Percentiles rank a stretch among this genome's conserved stretches.
Evolutionary conservation across 2,113 vertebrate genomes (phyloP).

Genomic region (Calonectris borealis): DNA sequence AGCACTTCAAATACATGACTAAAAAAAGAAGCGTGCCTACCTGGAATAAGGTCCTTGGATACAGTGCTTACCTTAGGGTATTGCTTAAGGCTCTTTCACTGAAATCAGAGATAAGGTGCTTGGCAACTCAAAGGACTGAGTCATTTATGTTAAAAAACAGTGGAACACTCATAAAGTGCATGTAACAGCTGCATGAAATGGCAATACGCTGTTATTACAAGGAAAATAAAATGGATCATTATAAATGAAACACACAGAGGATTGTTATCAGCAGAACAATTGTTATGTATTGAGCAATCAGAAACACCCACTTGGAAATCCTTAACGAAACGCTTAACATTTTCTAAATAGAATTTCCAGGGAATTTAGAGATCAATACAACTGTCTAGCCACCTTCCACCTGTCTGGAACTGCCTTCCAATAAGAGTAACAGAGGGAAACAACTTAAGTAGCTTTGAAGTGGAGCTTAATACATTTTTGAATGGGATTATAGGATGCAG

Average conservation of each 20-base stretch:
- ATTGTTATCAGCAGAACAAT: conserved; percentile 51
- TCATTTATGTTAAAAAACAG: neutral
- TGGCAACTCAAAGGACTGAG: neutral
- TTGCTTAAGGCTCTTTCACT: neutral
- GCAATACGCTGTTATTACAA: conserved; percentile 22
- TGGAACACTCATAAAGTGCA: conserved; percentile 9
- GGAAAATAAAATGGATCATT: conserved; percentile 51
- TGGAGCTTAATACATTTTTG: conserved; percentile 31
- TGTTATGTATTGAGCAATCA: conserved; percentile 45
- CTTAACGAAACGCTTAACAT: conserved; percentile 44
- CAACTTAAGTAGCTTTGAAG: conserved; percentile 22
- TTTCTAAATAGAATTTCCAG: conserved; percentile 57
- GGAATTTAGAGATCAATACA: conserved; percentile 59
- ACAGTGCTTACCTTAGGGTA: neutral
- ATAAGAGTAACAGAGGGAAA: conserved; percentile 16
- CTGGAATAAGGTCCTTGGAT: neutral
- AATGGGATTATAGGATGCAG: conserved; percentile 20
- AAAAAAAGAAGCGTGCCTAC: neutral
- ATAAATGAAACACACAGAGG: conserved; percentile 18
- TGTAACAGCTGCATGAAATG: conserved; percentile 28
- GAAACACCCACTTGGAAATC: conserved; percentile 51
- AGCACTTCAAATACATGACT: neutral
- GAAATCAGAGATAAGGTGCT: neutral
- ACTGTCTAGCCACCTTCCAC: conserved; percentile 52
- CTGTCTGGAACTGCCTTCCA: conserved; percentile 30